Conservation (phyloP, 1,140 invertebrate species). For the roundworm (Caenorhabditis elegans) region DNA sequence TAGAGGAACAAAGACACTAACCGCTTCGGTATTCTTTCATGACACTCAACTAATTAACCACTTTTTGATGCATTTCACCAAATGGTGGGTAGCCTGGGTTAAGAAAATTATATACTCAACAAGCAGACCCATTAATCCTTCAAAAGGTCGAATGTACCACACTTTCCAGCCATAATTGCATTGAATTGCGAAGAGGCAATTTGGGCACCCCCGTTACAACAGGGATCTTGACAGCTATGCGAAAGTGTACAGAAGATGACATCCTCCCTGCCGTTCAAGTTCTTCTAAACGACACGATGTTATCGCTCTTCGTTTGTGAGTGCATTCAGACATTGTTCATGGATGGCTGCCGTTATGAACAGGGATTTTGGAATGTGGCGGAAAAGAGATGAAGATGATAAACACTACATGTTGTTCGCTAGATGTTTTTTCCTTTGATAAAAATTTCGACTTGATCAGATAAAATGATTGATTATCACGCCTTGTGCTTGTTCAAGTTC, state of each 20-base stretch:
- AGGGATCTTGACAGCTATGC: constrained; percentile 6
- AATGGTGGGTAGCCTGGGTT: background rate
- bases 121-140: background rate
- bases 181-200: background rate
- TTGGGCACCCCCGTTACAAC: background rate
- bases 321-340: background rate
- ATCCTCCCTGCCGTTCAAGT: background rate
- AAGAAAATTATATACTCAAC: constrained; percentile 17
- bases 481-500: too few relatives aligned
- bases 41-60: background rate
- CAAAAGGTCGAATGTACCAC: background rate
- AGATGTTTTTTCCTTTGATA: background rate
- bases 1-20: background rate
- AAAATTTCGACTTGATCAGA: background rate
- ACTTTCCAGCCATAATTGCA: background rate
- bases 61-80: too few relatives aligned
- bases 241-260: background rate
- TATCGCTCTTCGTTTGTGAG: background rate
- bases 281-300: background rate
- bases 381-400: background rate
- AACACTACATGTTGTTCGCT: background rate
- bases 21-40: background rate
- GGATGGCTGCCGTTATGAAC: background rate
- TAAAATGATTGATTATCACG: background rate
- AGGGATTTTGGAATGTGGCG: constrained; percentile 3